A percentile compares a stretch with the other conserved stretches of the same genome.
Conservation (phyloP, 1,140 invertebrate species). For the Zaprionus capensis region DNA sequence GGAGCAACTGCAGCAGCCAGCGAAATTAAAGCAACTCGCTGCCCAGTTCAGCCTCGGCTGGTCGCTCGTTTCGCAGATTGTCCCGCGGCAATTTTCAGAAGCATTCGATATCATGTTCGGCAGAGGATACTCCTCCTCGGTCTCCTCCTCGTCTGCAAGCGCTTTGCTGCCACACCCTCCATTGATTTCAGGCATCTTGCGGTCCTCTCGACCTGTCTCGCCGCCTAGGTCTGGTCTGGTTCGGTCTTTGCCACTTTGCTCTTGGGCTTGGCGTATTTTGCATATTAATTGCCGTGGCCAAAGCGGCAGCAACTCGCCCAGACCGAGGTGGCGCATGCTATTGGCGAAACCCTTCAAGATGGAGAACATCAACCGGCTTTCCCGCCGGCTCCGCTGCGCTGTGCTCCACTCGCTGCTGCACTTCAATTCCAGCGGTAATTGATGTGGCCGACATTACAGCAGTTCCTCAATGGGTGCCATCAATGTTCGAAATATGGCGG, state of each 20-base stretch:
- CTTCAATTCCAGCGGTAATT: slow-evolving; percentile 75
- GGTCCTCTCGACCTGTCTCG: not conserved
- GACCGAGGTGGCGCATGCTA: slow-evolving; percentile 68
- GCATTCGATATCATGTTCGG: slow-evolving; percentile 70
- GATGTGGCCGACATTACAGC: slow-evolving; percentile 71
- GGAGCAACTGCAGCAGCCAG: slow-evolving; percentile 16
- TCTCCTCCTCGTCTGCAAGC: slow-evolving; percentile 52
- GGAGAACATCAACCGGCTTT: slow-evolving; percentile 61
- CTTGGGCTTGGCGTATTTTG: slow-evolving; percentile 60
- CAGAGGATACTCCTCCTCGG: slow-evolving; percentile 12
- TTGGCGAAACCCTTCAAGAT: slow-evolving; percentile 70
- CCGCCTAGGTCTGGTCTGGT: slow-evolving; percentile 18
- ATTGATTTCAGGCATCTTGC: slow-evolving; percentile 74
- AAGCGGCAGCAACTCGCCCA: slow-evolving; percentile 9
- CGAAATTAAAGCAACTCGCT: slow-evolving; percentile 56
- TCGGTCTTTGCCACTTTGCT: not conserved
- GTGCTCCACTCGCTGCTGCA: slow-evolving; percentile 22
- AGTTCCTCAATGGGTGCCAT: slow-evolving; percentile 46
- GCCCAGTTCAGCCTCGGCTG: not conserved
- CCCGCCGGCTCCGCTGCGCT: slow-evolving; percentile 16
- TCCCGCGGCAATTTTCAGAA: slow-evolving; percentile 79
- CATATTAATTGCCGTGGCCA: slow-evolving; percentile 71
- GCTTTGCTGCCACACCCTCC: slow-evolving; percentile 73
- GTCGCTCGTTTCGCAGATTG: slow-evolving; percentile 68
- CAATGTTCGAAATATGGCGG: slow-evolving; percentile 54